phyloP scores from a whole-genome alignment of 2,888 invertebrate genomes.

The Amblyjoppa proteus region DNA sequence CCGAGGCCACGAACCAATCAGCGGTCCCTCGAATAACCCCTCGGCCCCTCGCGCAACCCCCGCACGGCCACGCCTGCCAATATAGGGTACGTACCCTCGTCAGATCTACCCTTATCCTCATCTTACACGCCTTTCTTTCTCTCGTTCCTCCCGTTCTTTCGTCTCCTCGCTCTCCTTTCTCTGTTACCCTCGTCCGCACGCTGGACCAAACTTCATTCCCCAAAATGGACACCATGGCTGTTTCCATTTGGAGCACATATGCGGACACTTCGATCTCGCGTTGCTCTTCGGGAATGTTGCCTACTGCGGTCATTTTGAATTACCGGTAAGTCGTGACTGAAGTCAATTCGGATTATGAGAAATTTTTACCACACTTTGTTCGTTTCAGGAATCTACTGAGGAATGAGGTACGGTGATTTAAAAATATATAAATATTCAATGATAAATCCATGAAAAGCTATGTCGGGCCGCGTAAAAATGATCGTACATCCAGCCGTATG shows the following conservation, averaged over 20 bases:
- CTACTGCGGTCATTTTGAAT: not conserved
- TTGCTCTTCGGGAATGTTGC: constrained; percentile 1
- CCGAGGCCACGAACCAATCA: constrained; percentile 81
- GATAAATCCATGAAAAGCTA: too few relatives aligned
- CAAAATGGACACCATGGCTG: constrained; percentile 80
- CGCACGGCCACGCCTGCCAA: constrained; percentile 84
- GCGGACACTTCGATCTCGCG: constrained; percentile 12
- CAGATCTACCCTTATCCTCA: constrained; percentile 74
- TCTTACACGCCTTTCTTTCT: constrained; percentile 73
- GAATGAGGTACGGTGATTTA: too few relatives aligned
- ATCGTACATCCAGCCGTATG: constrained; percentile 15
- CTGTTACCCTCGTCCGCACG: constrained; percentile 61
- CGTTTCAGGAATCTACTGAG: too few relatives aligned
- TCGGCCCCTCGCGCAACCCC: constrained; percentile 78
- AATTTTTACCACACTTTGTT: too few relatives aligned
- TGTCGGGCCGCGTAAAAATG: not conserved
- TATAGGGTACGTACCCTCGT: constrained; percentile 83
- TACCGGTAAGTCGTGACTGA: not conserved
- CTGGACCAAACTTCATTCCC: constrained; percentile 80
- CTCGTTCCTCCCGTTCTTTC: constrained; percentile 76
- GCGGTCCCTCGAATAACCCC: constrained; percentile 78
- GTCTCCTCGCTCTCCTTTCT: constrained; percentile 70
- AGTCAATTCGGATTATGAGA: too few relatives aligned
- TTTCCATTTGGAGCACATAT: constrained; percentile 57
- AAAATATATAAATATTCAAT: too few relatives aligned